Base-by-base conservation (phyloP, 64 coral and sea anemone species). In the Pocillopora damicornis region DNA sequence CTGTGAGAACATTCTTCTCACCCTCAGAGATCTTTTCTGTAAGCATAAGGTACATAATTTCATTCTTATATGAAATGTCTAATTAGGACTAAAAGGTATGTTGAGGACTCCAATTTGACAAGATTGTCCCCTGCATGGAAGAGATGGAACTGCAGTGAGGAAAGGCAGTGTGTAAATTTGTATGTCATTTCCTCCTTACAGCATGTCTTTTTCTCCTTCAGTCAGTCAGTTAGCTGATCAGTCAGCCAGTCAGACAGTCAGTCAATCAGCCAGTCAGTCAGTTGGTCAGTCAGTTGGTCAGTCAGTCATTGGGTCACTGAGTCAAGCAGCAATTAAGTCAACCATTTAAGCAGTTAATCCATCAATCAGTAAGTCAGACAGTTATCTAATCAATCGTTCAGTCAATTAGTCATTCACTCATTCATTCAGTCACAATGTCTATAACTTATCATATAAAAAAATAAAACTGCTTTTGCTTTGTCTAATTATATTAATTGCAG, bases 1-100 rank as follows among this genome's bases (percentile, higher is more conserved):
- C 64, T 11, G 81, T 85, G 20, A 85, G 81, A 59, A 85, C 38
- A 14, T 85, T 85, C 81, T 85, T 85, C 64, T 85, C 13, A 22
- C 81, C 81, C 25, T 4, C 1, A 1, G 68, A 14, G 6, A 85
- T 42, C 35, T 72, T 20, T 11, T 85, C 81, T 85, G 57, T 25
- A 22, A 58, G 57, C 58, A 18, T 22, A 22, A 75, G 10, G 0
- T 15, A 75, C 5, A 37, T 37, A 45, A 12, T n/a, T 51, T 51
- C 42, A 51, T 1, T 4, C 7, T 51, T 51, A 4, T 2, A 51
- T 51, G 42, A 51, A 51, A 51, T 51, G 42, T 51, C 42, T 51
- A 51, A 51, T 51, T 51, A 51, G 7, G 42, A 51, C 42, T 51
- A 51, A 51, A 51, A 51, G 2, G 30, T 30, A 30, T 0, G 30